Conservation (phyloP, 2,888 invertebrate species). For the Vannuccia rotundouncinata region DNA sequence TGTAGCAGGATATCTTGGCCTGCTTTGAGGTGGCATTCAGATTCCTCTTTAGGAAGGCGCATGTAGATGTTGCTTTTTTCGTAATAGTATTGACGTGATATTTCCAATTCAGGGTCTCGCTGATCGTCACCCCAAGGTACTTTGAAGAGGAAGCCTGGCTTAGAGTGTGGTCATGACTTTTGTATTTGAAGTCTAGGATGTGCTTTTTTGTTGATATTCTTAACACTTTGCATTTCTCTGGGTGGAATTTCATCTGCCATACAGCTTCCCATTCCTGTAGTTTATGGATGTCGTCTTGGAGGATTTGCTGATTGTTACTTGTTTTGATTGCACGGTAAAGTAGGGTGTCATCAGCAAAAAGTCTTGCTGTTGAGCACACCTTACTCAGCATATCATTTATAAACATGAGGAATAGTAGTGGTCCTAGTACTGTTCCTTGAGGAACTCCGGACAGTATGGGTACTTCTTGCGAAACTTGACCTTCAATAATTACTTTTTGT, state of each 20-base stretch:
- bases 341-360: neutral
- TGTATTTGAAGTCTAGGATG: neutral
- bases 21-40: too few relatives aligned
- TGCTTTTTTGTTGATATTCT: neutral
- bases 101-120: too few relatives aligned
- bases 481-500: neutral
- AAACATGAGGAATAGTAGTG: neutral
- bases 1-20: too few relatives aligned
- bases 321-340: constrained; percentile 6
- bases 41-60: too few relatives aligned
- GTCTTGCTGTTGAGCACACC: neutral
- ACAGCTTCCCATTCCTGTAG: constrained; percentile 9
- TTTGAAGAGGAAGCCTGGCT: neutral
- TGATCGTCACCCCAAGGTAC: neutral
- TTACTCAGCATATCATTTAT: constrained; percentile 6
- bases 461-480: neutral
- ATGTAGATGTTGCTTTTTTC: too few relatives aligned
- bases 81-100: too few relatives aligned
- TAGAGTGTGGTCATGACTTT: constrained; percentile 1
- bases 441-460: neutral
- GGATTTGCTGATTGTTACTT: neutral
- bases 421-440: neutral
- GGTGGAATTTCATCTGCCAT: constrained; percentile 17
- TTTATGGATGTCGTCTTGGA: neutral
- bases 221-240: neutral